Evolutionary conservation across 2,888 invertebrate genomes (phyloP).

Genomic region (Drosophila tanythrix): DNA sequence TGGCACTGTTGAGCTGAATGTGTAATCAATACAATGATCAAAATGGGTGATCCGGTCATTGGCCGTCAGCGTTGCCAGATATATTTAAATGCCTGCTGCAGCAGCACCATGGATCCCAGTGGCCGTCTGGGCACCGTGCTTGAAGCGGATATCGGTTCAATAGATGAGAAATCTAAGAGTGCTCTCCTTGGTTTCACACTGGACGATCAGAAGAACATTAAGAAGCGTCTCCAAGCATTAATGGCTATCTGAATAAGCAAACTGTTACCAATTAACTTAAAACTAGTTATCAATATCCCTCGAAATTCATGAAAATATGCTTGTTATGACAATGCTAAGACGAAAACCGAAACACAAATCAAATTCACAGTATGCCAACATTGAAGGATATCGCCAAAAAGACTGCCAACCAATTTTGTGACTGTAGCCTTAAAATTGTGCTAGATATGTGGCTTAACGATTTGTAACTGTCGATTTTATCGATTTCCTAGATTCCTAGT

Average conservation of each 20-base stretch:
- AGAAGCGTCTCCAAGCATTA: constrained; percentile 92
- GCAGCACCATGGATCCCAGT: constrained; percentile 77
- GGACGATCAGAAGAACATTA: constrained; percentile 94
- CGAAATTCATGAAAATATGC: constrained; percentile 26
- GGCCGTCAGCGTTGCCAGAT: constrained; percentile 84
- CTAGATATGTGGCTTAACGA: no score
- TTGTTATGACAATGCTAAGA: constrained; percentile 23
- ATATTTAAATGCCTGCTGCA: constrained; percentile 85
- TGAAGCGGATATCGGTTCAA: constrained; percentile 72
- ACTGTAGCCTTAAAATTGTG: no score
- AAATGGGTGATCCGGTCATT: constrained; percentile 83
- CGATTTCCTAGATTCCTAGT: no score
- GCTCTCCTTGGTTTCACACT: constrained; percentile 93
- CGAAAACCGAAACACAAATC: constrained; percentile 41
- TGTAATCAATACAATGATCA: constrained; percentile 85
- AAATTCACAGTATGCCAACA: constrained; percentile 10
- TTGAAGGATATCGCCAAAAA: no score
- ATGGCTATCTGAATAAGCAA: constrained; percentile 91
- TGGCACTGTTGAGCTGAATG: constrained; percentile 91
- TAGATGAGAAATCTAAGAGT: constrained; percentile 92
- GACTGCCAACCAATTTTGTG: no score
- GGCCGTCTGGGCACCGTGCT: constrained; percentile 73
- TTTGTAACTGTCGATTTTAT: no score
- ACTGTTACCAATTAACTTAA: constrained; percentile 81
- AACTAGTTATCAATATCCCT: constrained; percentile 27